phyloP scores from a whole-genome alignment of 2,113 vertebrate genomes.

The Zosterops pallidus region DNA sequence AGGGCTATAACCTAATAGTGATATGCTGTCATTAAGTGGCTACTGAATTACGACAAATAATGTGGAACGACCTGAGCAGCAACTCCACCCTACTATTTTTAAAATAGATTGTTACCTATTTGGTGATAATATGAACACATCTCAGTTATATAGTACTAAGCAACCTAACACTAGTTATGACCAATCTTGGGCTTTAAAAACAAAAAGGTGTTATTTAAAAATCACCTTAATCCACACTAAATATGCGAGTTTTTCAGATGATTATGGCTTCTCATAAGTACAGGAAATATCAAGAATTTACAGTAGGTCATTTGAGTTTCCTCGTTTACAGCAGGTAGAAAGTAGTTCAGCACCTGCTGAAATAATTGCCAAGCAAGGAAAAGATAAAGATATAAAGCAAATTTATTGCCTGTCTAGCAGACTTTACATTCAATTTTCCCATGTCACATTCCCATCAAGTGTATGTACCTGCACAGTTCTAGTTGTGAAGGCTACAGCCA shows the following conservation, averaged over 20 bases:
- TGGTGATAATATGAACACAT: neutral
- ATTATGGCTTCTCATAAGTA: neutral
- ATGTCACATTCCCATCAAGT: constrained; percentile 3
- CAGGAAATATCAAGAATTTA: constrained; percentile 47
- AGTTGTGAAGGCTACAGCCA: neutral
- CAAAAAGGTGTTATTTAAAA: neutral
- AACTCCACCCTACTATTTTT: neutral
- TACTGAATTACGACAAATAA: constrained; percentile 10
- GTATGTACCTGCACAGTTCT: neutral
- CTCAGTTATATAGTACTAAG: neutral
- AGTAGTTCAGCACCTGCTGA: constrained; percentile 25
- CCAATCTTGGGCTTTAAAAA: neutral
- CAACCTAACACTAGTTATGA: neutral
- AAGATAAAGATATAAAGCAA: constrained; percentile 50
- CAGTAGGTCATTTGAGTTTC: neutral
- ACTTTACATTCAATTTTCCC: constrained; percentile 51
- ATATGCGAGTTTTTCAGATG: neutral
- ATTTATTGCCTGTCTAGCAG: constrained; percentile 34
- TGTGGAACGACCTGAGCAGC: neutral
- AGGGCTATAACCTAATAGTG: neutral
- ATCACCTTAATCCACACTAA: neutral
- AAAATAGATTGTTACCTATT: neutral
- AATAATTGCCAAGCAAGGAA: constrained; percentile 42
- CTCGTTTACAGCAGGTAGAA: neutral
- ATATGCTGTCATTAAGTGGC: neutral